Evolutionary conservation across 92 coral and sea anemone species (phyloP).

Genomic region (Palythoa grandiflora): DNA sequence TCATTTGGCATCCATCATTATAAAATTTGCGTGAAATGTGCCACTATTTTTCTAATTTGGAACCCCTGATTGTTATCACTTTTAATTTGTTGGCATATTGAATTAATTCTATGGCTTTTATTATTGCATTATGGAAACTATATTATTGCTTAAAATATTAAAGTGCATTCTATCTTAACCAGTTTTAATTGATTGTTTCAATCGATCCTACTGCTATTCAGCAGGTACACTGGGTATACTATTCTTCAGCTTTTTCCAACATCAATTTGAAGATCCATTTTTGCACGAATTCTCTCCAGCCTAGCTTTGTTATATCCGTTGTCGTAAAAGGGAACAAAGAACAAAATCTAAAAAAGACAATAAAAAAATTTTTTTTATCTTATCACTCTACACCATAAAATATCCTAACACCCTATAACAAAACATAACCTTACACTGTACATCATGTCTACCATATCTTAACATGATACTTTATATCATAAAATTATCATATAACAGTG

Average conservation of each 20-base stretch:
- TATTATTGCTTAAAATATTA: not conserved
- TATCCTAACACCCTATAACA: not conserved
- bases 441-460: not conserved
- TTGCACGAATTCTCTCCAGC: constrained; percentile 75
- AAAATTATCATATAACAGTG: not conserved
- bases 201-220: not conserved
- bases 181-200: not conserved
- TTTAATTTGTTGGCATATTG: too few species aligned
- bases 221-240: not conserved
- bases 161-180: not conserved
- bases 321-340: constrained; percentile 94
- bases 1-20: too few species aligned
- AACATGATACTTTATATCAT: not conserved
- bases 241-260: constrained; percentile 22
- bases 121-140: too few species aligned
- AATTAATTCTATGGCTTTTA: too few species aligned
- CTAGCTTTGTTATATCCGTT: constrained; percentile 79
- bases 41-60: too few species aligned
- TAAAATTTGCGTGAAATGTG: too few species aligned
- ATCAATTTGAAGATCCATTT: constrained; percentile 78
- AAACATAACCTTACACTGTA: not conserved
- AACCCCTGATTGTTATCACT: too few species aligned
- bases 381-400: not conserved
- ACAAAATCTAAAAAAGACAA: constrained; percentile 73
- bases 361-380: not conserved